Evolutionary conservation across 1,140 invertebrate species (phyloP).

Genomic region (Lasioglossum albipes): DNA sequence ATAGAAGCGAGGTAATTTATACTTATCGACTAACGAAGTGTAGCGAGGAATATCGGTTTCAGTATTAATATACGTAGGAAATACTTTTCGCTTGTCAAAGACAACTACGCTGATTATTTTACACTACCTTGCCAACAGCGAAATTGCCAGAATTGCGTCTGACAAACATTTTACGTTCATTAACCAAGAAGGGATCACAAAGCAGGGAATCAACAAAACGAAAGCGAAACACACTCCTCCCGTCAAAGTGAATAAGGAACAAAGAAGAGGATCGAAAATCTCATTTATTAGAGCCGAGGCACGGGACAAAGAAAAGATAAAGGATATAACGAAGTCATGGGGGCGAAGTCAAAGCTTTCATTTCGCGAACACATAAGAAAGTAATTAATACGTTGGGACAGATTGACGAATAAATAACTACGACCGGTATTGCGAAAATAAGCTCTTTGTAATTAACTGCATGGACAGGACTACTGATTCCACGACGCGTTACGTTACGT

Average conservation of each 20-base stretch:
- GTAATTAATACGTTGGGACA: slow-evolving; percentile 21
- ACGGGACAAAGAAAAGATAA: slow-evolving; percentile 9
- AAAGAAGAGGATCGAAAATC: slow-evolving; percentile 8
- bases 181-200: background rate
- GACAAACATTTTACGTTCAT: slow-evolving; percentile 2
- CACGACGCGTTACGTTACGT: slow-evolving; percentile 6
- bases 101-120: background rate
- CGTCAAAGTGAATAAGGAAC: background rate
- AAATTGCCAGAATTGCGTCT: background rate
- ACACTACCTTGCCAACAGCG: background rate
- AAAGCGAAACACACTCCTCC: background rate
- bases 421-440: background rate
- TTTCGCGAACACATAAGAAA: background rate
- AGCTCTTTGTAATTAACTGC: slow-evolving; percentile 24
- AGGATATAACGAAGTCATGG: slow-evolving; percentile 18
- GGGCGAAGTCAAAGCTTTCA: background rate
- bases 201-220: background rate
- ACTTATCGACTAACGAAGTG: no score
- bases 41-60: no score
- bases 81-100: background rate
- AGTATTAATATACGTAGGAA: background rate
- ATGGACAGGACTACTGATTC: background rate
- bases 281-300: slow-evolving; percentile 8
- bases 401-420: slow-evolving; percentile 14
- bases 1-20: no score